Base-by-base conservation (phyloP, 2,113 vertebrate genomes). In the Clupea harengus region DNA sequence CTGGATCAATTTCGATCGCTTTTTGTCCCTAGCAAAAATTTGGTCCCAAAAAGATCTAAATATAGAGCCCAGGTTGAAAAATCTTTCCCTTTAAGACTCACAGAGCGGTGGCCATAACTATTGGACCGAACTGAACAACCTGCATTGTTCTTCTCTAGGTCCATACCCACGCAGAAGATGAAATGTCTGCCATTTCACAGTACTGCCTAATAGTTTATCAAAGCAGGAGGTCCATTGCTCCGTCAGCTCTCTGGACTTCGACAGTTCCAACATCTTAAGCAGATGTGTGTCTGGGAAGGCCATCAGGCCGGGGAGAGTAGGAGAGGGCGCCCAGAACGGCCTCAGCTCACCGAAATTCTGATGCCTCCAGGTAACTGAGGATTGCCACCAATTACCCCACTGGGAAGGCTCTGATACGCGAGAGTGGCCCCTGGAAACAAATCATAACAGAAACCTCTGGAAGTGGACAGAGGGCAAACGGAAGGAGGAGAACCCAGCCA, bases 271-370 rank as follows among this genome's bases (percentile, higher is more conserved):
- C 89, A 88, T 81, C 88, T 90, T 87, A 82, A 89, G 88, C 93
- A 95, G 93, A 94, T 93, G 93, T 89, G 89, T 50, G 90, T 93
- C 94, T 94, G 91, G 90, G 83, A 94, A 92, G 89, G 86, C 89
- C 90, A 32, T 91, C 88, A 92, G 90, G 87, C 11, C 49, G 54
- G 81, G 45, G 80, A 64, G 54, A 17, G 22, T 57, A 3, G 22
- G 18, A 49, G n/a, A 67, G 64, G 15, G 64, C 64, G 72, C 28
- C 45, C 64, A 72, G 83, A 87, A 45, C 28, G 67, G 85, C 85
- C 49, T 50, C 60, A 44, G 52, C 45, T 82, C 46, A 39, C 72
- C 81, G 81, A 83, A 60, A 75, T 83, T 67, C 84, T 32, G 60
- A 45, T 64, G 83, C 84, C 44, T 46, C 72, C 57, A 84, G 52